Conservation (phyloP, 2,888 invertebrate genomes). For the Sepiola atlantica region DNA sequence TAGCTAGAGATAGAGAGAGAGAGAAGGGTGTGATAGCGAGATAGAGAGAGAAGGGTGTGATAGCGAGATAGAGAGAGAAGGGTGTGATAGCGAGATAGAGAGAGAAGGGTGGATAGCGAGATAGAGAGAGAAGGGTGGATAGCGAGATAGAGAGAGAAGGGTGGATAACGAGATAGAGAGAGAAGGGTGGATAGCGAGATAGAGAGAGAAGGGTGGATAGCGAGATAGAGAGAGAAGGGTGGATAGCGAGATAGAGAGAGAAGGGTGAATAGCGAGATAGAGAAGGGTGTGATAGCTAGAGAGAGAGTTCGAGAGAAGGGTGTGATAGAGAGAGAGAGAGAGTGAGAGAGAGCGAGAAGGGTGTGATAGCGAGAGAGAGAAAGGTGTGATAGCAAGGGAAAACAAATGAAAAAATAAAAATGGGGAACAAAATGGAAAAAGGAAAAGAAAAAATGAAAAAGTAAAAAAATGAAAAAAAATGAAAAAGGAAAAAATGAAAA, state of each 20-base stretch:
- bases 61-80: neutral
- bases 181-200: neutral
- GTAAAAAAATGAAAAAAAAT: no score
- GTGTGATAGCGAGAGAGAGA: neutral
- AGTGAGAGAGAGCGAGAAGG: neutral
- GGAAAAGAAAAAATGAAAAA: neutral
- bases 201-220: neutral
- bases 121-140: neutral
- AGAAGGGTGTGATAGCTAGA: neutral
- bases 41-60: no score
- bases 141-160: neutral
- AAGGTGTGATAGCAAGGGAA: no score
- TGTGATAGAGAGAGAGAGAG: neutral
- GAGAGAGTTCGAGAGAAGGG: no score
- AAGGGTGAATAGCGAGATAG: neutral
- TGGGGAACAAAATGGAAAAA: neutral
- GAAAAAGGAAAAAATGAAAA: no score
- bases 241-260: neutral
- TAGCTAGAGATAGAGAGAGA: neutral
- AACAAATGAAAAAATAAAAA: neutral
- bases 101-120: neutral
- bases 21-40: no score
- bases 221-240: neutral
- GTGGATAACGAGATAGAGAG: neutral
- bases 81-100: neutral